Evolutionary conservation across 2,797 vertebrate genomes (phyloP).

Genomic region (Erethizon dorsatum): DNA sequence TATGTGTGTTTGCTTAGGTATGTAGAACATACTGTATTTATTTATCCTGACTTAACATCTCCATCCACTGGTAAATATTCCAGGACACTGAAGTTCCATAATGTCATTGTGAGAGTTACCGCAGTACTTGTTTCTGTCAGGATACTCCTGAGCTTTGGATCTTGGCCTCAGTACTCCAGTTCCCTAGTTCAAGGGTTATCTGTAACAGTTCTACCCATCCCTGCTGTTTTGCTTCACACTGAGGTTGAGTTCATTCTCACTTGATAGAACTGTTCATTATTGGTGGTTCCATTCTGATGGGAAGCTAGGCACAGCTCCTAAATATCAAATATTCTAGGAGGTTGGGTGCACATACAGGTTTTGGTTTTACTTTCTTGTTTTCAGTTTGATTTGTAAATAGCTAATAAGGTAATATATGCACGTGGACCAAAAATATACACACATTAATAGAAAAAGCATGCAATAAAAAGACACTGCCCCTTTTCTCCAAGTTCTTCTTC

Average conservation of each 20-base stretch:
- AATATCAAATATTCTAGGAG: not conserved
- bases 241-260: not conserved
- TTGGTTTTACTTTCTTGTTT: slow-evolving; percentile 23
- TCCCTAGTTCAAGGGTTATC: not conserved
- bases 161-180: not conserved
- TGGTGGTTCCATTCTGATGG: not conserved
- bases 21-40: not conserved
- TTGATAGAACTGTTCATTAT: not conserved
- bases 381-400: not conserved
- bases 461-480: not conserved
- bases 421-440: not conserved
- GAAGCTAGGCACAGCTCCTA: not conserved
- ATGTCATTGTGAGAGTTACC: not conserved
- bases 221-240: not conserved
- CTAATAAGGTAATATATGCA: not conserved
- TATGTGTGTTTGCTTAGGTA: not conserved
- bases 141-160: not conserved
- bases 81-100: not conserved
- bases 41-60: not conserved
- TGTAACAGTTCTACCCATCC: not conserved
- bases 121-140: not conserved
- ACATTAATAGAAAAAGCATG: not conserved
- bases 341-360: not conserved
- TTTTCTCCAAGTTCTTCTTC: not conserved
- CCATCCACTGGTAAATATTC: not conserved